phyloP scores from a whole-genome alignment of 1,140 invertebrate genomes.

The Neuroterus valhalla region DNA sequence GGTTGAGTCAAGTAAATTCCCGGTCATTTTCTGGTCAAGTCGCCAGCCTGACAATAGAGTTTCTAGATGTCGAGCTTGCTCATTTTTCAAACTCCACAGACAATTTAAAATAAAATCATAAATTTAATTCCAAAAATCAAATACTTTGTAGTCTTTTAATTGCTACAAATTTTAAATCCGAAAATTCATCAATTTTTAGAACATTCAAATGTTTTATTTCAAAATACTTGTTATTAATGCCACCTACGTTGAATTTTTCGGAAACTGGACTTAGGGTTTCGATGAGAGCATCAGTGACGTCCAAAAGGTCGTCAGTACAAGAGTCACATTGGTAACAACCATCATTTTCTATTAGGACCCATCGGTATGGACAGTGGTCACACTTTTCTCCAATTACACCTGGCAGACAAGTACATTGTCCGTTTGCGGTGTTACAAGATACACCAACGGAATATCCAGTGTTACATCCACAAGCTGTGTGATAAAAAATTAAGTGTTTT shows the following conservation, averaged over 20 bases:
- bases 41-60: no score
- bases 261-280: conserved; percentile 80
- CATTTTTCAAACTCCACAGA: not conserved
- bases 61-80: not conserved
- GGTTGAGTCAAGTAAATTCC: no score
- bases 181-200: conserved; percentile 5
- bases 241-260: conserved; percentile 81
- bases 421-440: conserved; percentile 90
- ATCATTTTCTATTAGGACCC: conserved; percentile 81
- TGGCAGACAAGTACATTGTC: conserved; percentile 95
- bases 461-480: conserved; percentile 88
- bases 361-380: conserved; percentile 91
- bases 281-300: conserved; percentile 88
- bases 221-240: conserved; percentile 15
- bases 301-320: conserved; percentile 90
- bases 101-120: not conserved
- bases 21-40: no score
- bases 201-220: conserved; percentile 17
- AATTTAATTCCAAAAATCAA: no score
- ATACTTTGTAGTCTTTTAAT: no score
- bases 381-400: conserved; percentile 97
- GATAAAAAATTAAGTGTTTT: conserved; percentile 33
- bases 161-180: not conserved
- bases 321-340: conserved; percentile 90
- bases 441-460: conserved; percentile 91